Conservation (phyloP, 2,797 vertebrate species). For the Dendrocincla fuliginosa region DNA sequence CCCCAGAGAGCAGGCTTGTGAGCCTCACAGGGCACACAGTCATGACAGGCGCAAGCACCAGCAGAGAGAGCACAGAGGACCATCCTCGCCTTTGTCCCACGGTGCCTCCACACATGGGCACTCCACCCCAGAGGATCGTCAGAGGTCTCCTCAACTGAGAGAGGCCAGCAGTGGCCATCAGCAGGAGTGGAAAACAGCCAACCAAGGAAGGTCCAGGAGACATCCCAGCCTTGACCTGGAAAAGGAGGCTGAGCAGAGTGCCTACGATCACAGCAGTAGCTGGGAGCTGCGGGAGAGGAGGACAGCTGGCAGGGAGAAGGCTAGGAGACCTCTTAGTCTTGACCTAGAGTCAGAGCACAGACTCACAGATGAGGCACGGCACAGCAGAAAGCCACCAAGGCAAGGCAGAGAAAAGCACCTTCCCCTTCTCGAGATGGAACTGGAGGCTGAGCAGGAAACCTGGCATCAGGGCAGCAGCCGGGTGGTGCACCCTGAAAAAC, state of each 20-base stretch:
- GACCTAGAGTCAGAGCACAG: neutral
- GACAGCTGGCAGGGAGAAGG: neutral
- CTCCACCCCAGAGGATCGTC: neutral
- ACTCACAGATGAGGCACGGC: accelerated
- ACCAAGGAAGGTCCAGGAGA: neutral
- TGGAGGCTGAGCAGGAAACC: conserved; percentile 50
- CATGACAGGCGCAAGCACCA: neutral
- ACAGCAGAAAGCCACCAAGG: conserved; percentile 58
- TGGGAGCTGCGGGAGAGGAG: conserved; percentile 39
- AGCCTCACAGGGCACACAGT: conserved; percentile 41
- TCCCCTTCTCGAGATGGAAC: conserved; percentile 62
- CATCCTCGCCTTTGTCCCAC: neutral
- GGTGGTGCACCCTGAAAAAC: neutral
- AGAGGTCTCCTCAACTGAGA: neutral
- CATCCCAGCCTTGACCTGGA: conserved; percentile 8
- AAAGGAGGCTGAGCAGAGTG: accelerated
- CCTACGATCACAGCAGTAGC: neutral
- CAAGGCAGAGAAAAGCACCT: conserved; percentile 76
- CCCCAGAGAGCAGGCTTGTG: conserved; percentile 76
- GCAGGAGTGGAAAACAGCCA: neutral
- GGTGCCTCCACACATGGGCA: accelerated
- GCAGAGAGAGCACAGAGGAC: conserved; percentile 14
- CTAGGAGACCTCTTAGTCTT: neutral
- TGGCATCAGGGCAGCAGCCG: neutral
- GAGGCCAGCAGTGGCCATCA: neutral